Percentiles rank a stretch among this genome's conserved stretches.
Conservation (phyloP, 2,888 invertebrate genomes). For the Aphidoletes aphidimyza region DNA sequence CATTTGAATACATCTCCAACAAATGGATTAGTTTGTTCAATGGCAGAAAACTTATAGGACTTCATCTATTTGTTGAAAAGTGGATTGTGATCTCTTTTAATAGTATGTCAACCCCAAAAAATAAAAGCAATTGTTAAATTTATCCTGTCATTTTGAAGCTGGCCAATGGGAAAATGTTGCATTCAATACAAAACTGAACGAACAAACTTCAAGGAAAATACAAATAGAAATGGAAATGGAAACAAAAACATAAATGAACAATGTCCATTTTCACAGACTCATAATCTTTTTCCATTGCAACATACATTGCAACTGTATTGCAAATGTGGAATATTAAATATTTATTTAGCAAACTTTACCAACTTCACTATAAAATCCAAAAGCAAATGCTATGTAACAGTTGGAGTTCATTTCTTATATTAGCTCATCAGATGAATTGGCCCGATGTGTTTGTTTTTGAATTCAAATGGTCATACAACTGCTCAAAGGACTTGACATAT, state of each 20-base stretch:
- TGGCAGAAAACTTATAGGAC: not conserved
- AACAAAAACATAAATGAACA: too few relatives aligned
- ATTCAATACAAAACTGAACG: not conserved
- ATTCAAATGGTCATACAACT: not conserved
- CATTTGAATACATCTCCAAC: not conserved
- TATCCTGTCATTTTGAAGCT: not conserved
- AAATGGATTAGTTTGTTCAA: conserved; percentile 1
- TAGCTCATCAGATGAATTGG: not conserved
- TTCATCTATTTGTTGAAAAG: not conserved
- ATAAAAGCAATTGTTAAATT: not conserved
- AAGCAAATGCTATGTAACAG: too few relatives aligned
- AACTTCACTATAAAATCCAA: not conserved
- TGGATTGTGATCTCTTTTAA: too few relatives aligned
- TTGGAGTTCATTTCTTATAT: too few relatives aligned
- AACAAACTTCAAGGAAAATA: not conserved
- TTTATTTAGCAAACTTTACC: conserved; percentile 16
- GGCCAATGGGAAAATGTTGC: not conserved
- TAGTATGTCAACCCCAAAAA: not conserved
- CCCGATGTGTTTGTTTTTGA: not conserved
- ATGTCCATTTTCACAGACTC: too few relatives aligned
- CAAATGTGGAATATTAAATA: conserved; percentile 31
- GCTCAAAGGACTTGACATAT: not conserved
- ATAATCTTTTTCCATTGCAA: not conserved
- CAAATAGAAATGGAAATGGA: not conserved
- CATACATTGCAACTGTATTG: too few relatives aligned